These are phyloP conservation scores for Rhopalosiphum maidis DNA, from an alignment of 1,140 invertebrate species.

Conservation along the genomic window DNA sequence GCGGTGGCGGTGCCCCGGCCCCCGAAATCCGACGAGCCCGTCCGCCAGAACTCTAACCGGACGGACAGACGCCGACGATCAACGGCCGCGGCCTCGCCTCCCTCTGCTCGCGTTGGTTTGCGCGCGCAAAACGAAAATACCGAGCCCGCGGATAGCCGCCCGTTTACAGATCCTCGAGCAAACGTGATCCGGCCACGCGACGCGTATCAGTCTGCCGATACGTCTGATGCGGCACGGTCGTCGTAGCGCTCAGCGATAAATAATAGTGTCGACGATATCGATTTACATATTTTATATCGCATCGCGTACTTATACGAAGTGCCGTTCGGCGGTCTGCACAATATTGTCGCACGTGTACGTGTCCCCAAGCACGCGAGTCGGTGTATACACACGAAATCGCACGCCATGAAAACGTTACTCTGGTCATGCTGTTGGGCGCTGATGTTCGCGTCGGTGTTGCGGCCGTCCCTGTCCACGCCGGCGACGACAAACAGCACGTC, in stretches of 20 bases:
- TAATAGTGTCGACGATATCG: not conserved
- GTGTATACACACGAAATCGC: not conserved
- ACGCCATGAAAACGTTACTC: not conserved
- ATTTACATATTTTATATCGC: not conserved
- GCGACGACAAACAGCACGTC: not conserved
- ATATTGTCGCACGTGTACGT: not conserved
- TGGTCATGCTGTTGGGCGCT: not conserved
- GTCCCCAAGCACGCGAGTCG: not conserved
- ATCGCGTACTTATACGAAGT: not conserved
- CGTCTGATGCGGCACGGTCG: not conserved
- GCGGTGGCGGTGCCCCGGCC: no score
- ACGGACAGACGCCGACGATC: not conserved
- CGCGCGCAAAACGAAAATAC: not conserved
- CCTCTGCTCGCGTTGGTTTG: not conserved
- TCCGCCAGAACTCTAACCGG: no score
- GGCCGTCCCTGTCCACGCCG: not conserved
- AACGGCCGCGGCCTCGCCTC: not conserved
- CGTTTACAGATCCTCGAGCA: not conserved
- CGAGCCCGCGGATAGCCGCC: not conserved
- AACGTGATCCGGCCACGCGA: not conserved
- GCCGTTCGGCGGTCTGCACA: not conserved
- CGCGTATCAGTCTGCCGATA: not conserved
- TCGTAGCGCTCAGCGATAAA: not conserved
- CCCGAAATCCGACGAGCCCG: not conserved
- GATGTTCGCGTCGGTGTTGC: not conserved